Base-by-base conservation (phyloP, 2,888 invertebrate genomes). In the Nudaria mundana region DNA sequence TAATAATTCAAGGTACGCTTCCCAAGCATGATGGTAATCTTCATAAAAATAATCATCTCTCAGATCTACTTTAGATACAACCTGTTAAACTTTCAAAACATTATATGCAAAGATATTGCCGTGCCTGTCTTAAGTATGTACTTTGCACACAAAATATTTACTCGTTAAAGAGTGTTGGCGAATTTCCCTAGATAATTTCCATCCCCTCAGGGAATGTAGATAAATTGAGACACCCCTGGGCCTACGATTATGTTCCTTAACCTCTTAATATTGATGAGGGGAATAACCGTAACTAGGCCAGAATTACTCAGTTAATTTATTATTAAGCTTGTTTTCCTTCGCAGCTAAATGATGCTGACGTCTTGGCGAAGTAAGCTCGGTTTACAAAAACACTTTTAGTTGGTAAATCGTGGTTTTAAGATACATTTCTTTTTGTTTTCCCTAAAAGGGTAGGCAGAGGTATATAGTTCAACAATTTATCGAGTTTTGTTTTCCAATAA, bases 151-250 rank as follows among this genome's bases (percentile, higher is more conserved):
- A 7, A 32, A 32, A 32, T 32, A 63, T 63, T 58, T 58, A 63
- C n/a, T 56, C 40, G 49, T 50, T 40, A 55, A 56, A 63, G 24
- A 33, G 63, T 65, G 63, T 62, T 65, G 62, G 55, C 61, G 66
- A 63, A 69, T 71, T 66, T 59, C 52, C 56, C 51, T 52, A 66
- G 66, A 73, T 73, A 71, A 71, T 68, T 66, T 61, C n/a, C 58
- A 60, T 65, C 60, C 68, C 73, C 62, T 47, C 24, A 44, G 61
- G 63, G 56, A 48, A 44, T 54, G 59, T 52, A 62, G 56, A 56
- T 61, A 67, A 71, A 70, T 37, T 45, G 29, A 36, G 48, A 44
- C 42, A 48, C 48, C 44, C 51, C 53, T 52, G 56, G 55, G 63
- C 61, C 56, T 48, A 44, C 55, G 55, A 56, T 56, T 63, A 63